Evolutionary conservation across 2,797 vertebrate genomes (phyloP), one percentile per base, ranked within the genome.

Genomic region (Pipistrellus kuhlii): DNA sequence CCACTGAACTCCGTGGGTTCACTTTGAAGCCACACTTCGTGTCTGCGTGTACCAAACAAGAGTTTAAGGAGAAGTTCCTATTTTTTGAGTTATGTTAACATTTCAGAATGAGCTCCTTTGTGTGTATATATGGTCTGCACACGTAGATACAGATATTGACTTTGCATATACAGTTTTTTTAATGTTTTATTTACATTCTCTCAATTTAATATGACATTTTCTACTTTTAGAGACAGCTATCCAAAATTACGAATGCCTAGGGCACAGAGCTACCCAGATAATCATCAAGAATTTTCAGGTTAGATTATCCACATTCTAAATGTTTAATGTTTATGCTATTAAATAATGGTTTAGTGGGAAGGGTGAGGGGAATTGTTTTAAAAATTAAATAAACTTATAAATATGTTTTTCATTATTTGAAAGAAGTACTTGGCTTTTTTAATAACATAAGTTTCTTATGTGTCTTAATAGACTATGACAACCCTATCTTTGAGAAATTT

Each of bases 211-310:
- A 20, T 91, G 51, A 55, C 21, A 89, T 97, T 98, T 98, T 96
- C 59, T 57, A 0, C 72, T 97, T 98, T 30, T 96, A 99, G 99
- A 81, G 99, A 99, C 57, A 99, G 98, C 97, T 99, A 99, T 96
- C 99, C 99, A 9, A 99, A 99, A 96, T 99, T 99, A 96, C 98
- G 99, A 97, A 99, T 99, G 99, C 99, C 99, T 51, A 98, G 99
- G 98, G 99, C 99, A 6, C 99, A 99, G 98, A 99, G 99, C 97
- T 99, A 99, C 98, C 99, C 99, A 15, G 99, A 99, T 98, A 99
- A 99, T 98, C 99, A 99, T 97, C 99, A 99, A 98, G 99, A 99
- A 96, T 99, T 99, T 93, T 98, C 99, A 98, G 99, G 99, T 99
- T 95, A 97, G 97, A 81, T 23, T 78, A n/a, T 86, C 32, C 18